Evolutionary conservation across 1,140 invertebrate genomes (phyloP).

Genomic region (Cyclargus thomasi): DNA sequence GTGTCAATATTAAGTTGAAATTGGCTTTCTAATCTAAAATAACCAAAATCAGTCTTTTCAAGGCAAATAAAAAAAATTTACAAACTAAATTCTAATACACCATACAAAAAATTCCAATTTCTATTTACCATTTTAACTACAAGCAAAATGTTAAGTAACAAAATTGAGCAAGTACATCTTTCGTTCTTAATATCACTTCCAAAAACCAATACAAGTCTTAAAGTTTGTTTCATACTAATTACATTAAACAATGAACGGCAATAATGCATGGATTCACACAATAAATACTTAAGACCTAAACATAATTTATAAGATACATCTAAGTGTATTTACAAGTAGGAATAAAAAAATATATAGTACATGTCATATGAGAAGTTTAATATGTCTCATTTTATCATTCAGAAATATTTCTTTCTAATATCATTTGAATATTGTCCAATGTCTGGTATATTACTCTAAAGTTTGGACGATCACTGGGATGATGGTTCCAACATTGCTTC

Average conservation of each 20-base stretch:
- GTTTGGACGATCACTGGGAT: conserved; percentile 87
- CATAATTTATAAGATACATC: conserved; percentile 22
- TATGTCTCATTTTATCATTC: conserved; percentile 41
- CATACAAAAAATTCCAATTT: neutral
- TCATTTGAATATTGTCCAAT: conserved; percentile 79
- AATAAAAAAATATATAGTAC: conserved; percentile 26
- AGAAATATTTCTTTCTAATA: conserved; percentile 72
- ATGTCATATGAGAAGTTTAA: conserved; percentile 9
- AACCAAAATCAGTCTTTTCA: conserved; percentile 47
- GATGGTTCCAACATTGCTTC: conserved; percentile 93
- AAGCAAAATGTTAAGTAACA: neutral
- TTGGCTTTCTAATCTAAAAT: conserved; percentile 17
- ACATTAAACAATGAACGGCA: conserved; percentile 13
- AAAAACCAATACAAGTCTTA: neutral
- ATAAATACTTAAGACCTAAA: conserved; percentile 28
- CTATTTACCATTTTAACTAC: neutral
- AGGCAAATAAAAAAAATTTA: conserved; percentile 24
- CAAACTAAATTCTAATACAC: conserved; percentile 8
- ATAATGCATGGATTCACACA: conserved; percentile 23
- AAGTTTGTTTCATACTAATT: neutral
- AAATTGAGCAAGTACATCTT: neutral
- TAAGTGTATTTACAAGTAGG: conserved; percentile 33
- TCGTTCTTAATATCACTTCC: neutral
- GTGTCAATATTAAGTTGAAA: conserved; percentile 8
- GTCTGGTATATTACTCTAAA: conserved; percentile 86